Conservation (phyloP, 2,113 vertebrate species). For the Euleptes europaea region DNA sequence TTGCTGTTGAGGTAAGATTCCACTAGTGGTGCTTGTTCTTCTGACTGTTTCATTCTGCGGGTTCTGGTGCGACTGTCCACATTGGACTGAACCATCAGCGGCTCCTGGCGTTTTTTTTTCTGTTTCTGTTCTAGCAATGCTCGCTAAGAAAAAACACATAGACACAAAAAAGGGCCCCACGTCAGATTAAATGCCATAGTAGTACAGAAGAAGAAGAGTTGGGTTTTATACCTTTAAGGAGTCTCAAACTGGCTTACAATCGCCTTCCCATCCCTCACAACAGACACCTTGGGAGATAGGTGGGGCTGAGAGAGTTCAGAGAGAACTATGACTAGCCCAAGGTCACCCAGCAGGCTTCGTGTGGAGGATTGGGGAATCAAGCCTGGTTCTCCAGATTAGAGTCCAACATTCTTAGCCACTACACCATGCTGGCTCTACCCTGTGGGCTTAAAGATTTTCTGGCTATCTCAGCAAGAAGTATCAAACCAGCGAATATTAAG, state of each 20-base stretch:
- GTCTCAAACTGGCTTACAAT: too few species aligned
- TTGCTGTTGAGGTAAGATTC: slow-evolving; percentile 97
- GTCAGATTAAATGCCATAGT: neutral
- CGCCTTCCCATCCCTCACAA: too few species aligned
- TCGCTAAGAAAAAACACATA: slow-evolving; percentile 75
- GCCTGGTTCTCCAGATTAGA: too few species aligned
- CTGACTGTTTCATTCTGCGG: slow-evolving; percentile 88
- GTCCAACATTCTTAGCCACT: too few species aligned
- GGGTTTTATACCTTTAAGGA: too few species aligned
- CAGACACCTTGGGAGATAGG: too few species aligned
- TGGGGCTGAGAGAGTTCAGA: too few species aligned
- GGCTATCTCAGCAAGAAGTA: neutral
- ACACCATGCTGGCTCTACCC: too few species aligned
- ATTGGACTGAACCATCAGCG: slow-evolving; percentile 97
- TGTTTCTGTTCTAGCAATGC: slow-evolving; percentile 96
- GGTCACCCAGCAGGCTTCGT: too few species aligned
- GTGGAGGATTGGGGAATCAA: too few species aligned
- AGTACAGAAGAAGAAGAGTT: neutral
- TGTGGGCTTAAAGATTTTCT: neutral
- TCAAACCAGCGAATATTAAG: neutral
- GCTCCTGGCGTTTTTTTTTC: slow-evolving; percentile 98
- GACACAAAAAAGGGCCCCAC: slow-evolving; percentile 3
- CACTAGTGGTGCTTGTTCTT: slow-evolving; percentile 95
- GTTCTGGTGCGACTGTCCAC: slow-evolving; percentile 88
- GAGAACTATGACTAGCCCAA: too few species aligned